Conservation (phyloP, 92 coral and sea anemone species). For the Virgularia gustaviana region DNA sequence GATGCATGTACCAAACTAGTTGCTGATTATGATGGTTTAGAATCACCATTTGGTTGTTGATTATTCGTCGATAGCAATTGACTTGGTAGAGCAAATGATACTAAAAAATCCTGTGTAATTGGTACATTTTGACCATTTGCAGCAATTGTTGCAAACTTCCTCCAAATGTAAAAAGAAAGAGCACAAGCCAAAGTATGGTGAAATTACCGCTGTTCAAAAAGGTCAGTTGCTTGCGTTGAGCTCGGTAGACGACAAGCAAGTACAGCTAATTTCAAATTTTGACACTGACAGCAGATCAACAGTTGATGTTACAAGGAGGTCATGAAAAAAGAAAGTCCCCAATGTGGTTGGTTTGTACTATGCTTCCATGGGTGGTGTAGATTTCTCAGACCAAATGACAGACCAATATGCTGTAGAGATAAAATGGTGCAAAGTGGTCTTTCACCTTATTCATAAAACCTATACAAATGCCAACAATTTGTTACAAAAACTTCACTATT, state of each 20-base stretch:
- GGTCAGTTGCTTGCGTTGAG: neutral
- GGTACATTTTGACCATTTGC: conserved; percentile 7
- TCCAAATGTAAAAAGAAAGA: neutral
- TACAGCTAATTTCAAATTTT: neutral
- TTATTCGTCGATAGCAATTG: neutral
- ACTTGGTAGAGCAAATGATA: neutral
- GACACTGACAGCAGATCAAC: neutral
- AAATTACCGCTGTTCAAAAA: neutral
- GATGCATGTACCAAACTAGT: conserved; percentile 12
- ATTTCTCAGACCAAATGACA: conserved; percentile 10
- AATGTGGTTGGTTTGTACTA: neutral
- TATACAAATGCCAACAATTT: conserved; percentile 1
- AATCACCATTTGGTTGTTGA: conserved; percentile 14
- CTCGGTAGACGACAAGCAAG: conserved; percentile 5
- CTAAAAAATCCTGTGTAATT: neutral
- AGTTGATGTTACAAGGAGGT: neutral
- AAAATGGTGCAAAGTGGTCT: conserved; percentile 1
- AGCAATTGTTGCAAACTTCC: conserved; percentile 1
- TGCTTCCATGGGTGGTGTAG: conserved; percentile 3
- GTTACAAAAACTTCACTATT: neutral
- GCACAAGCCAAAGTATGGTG: neutral
- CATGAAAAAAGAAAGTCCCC: neutral
- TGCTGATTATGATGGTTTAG: neutral
- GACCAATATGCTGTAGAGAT: neutral
- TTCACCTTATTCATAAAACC: neutral